Evolutionary conservation across 2,888 invertebrate species (phyloP).

Genomic region (Platerodrilus igneus): DNA sequence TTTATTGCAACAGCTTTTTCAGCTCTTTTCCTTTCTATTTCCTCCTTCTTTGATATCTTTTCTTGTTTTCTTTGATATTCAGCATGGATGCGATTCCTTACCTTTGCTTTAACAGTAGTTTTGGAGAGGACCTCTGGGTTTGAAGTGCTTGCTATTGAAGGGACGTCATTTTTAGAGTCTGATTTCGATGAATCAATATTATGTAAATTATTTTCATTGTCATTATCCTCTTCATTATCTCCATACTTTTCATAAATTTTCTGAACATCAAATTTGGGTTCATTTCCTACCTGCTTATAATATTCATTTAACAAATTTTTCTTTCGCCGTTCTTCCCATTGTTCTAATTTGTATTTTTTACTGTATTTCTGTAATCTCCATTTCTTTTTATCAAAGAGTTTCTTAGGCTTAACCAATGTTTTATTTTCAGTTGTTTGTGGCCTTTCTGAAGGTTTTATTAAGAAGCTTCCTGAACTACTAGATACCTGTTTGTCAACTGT

Average conservation of each 20-base stretch:
- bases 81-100: too few relatives aligned
- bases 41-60: constrained; percentile 51
- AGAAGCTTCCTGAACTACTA: constrained; percentile 12
- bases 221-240: constrained; percentile 26
- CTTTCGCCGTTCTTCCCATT: constrained; percentile 64
- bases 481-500: too few relatives aligned
- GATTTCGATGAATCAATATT: too few relatives aligned
- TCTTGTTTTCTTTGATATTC: constrained; percentile 55
- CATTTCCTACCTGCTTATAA: constrained; percentile 50
- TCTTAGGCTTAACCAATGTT: constrained; percentile 42
- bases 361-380: constrained; percentile 66
- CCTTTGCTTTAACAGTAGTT: too few relatives aligned
- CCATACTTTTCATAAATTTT: constrained; percentile 50
- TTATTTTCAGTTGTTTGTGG: constrained; percentile 2
- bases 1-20: constrained; percentile 60
- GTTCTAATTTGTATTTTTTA: constrained; percentile 63
- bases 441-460: constrained; percentile 10
- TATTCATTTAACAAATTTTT: constrained; percentile 55
- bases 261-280: constrained; percentile 49
- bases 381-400: constrained; percentile 63
- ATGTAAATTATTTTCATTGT: constrained; percentile 31
- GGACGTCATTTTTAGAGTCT: too few relatives aligned
- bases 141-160: too few relatives aligned
- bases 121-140: too few relatives aligned
- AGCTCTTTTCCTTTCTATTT: constrained; percentile 49